phyloP scores from a whole-genome alignment of 53 echinoderm and acorn worm genomes.

The Astropecten irregularis region DNA sequence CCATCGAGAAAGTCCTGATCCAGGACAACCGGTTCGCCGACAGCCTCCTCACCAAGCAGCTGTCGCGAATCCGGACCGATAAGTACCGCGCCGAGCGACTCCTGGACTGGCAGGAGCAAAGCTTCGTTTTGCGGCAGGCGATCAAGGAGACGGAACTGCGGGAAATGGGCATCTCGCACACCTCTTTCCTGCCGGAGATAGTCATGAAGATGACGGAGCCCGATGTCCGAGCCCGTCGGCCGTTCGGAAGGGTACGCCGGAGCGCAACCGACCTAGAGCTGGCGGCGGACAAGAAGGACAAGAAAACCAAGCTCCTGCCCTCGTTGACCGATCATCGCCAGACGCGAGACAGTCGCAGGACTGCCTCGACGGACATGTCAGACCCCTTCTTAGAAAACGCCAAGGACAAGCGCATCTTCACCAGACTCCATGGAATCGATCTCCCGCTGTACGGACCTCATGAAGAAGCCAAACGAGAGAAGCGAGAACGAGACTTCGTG shows the following conservation, averaged over 20 bases:
- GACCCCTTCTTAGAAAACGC: slow-evolving; percentile 20
- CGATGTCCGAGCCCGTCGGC: slow-evolving; percentile 77
- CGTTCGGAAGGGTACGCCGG: slow-evolving; percentile 59
- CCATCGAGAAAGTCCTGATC: slow-evolving; percentile 70
- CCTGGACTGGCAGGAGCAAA: slow-evolving; percentile 84
- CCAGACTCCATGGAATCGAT: slow-evolving; percentile 69
- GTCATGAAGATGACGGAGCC: slow-evolving; percentile 83
- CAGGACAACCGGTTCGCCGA: slow-evolving; percentile 78
- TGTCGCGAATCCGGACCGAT: slow-evolving; percentile 60
- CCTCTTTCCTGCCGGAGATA: slow-evolving; percentile 84
- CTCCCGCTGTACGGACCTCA: slow-evolving; percentile 81
- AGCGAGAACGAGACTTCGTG: slow-evolving; percentile 56
- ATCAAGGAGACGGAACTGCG: slow-evolving; percentile 90
- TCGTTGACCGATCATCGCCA: not conserved
- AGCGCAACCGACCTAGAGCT: slow-evolving; percentile 21
- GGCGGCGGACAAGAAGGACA: not conserved
- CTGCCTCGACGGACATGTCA: not conserved
- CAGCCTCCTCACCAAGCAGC: slow-evolving; percentile 57
- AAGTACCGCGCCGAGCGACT: slow-evolving; percentile 64
- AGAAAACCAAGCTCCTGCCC: not conserved
- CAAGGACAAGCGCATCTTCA: slow-evolving; percentile 13
- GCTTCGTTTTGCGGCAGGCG: slow-evolving; percentile 80
- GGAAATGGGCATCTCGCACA: slow-evolving; percentile 78
- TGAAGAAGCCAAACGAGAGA: slow-evolving; percentile 59
- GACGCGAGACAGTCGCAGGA: slow-evolving; percentile 12